phyloP scores from a whole-genome alignment of 1,140 invertebrate species.

The Gryllus bimaculatus region DNA sequence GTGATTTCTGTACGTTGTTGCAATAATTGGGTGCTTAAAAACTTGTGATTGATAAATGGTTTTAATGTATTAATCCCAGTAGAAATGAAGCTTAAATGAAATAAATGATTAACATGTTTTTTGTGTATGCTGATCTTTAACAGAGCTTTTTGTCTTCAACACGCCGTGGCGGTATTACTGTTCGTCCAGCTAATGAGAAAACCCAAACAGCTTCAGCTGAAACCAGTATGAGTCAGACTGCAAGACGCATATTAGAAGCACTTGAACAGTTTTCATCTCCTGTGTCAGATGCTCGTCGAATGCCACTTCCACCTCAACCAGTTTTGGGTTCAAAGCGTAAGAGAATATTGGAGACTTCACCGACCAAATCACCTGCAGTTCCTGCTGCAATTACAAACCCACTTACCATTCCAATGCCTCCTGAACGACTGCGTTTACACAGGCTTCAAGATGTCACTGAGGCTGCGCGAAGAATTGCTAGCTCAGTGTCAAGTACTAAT shows the following conservation, averaged over 20 bases:
- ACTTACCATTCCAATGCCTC: background rate
- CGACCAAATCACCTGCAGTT: background rate
- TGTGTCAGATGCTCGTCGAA: slow-evolving; percentile 51
- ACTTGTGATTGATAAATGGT: no score
- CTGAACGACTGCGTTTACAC: background rate
- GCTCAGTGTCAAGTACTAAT: background rate
- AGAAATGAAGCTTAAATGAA: no score
- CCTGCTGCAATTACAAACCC: background rate
- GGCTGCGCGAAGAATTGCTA: slow-evolving; percentile 36
- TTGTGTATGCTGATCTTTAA: background rate
- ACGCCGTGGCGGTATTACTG: slow-evolving; percentile 10
- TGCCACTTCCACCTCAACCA: slow-evolving; percentile 19
- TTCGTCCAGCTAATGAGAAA: slow-evolving; percentile 24
- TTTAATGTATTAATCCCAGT: no score
- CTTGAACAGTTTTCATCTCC: slow-evolving; percentile 65
- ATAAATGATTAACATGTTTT: no score
- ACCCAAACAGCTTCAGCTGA: slow-evolving; percentile 26
- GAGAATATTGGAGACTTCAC: background rate
- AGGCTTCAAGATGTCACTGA: slow-evolving; percentile 51
- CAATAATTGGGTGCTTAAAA: no score
- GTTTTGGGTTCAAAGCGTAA: slow-evolving; percentile 12
- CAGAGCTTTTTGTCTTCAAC: background rate
- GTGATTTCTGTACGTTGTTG: no score
- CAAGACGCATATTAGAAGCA: slow-evolving; percentile 56
- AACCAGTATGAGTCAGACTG: slow-evolving; percentile 45